These are phyloP conservation scores for Numenius arquata DNA, from an alignment of 2,113 vertebrate species.

Conservation along the genomic window DNA sequence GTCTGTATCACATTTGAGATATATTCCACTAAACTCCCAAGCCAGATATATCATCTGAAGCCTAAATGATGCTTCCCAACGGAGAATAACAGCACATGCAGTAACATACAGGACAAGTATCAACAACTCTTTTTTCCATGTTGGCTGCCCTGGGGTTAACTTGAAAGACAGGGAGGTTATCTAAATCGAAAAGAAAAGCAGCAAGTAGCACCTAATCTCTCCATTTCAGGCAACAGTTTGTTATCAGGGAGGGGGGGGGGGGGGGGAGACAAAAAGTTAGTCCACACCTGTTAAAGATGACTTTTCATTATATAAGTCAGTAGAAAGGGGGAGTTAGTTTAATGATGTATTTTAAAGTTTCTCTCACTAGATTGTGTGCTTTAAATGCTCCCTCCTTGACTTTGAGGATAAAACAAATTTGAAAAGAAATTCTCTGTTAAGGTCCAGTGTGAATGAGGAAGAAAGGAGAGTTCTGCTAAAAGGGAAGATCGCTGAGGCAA, in stretches of 20 bases:
- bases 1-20: not conserved
- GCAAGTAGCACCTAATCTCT: conserved; percentile 16
- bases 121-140: not conserved
- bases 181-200: not conserved
- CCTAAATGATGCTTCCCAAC: not conserved
- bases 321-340: not conserved
- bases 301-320: not conserved
- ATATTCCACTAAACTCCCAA: not conserved
- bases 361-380: not conserved
- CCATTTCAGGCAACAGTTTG: conserved; percentile 15
- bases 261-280: not conserved
- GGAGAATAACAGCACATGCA: not conserved
- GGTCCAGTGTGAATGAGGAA: not conserved
- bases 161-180: not conserved
- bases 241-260: not conserved
- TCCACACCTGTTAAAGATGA: not conserved
- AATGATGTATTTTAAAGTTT: not conserved
- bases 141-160: not conserved
- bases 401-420: not conserved
- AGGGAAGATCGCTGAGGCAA: not conserved
- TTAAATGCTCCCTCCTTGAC: not conserved
- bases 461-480: not conserved
- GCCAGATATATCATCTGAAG: not conserved
- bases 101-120: not conserved
- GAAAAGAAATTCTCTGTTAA: not conserved